Evolutionary conservation across 1,140 invertebrate species (phyloP).

Genomic region (Drosophila yakuba): DNA sequence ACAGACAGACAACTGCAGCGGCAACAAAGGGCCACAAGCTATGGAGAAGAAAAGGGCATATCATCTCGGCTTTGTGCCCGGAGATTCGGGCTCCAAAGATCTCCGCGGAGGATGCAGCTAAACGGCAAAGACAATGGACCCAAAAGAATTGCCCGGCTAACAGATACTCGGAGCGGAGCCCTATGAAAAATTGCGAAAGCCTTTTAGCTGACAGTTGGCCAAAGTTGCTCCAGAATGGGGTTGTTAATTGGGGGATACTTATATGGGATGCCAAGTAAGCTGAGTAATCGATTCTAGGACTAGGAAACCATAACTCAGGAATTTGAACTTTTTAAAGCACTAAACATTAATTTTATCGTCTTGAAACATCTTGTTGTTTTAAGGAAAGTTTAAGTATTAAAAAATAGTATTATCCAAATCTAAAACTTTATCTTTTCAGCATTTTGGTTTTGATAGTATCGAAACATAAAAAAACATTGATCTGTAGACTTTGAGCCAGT

Average conservation of each 20-base stretch:
- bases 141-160: conserved; percentile 16
- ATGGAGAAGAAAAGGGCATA: conserved; percentile 43
- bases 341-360: no score
- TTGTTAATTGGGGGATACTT: conserved; percentile 36
- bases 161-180: conserved; percentile 9
- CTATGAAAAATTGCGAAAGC: conserved; percentile 45
- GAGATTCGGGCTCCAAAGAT: conserved; percentile 37
- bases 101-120: conserved; percentile 8
- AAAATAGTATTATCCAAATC: no score
- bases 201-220: conserved; percentile 36
- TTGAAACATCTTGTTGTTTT: no score
- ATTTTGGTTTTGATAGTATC: no score
- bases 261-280: neutral
- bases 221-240: conserved; percentile 22
- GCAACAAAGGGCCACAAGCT: conserved; percentile 25
- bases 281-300: neutral
- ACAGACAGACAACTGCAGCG: conserved; percentile 31
- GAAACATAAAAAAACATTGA: no score
- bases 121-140: conserved; percentile 38
- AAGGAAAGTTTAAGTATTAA: no score
- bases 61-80: conserved; percentile 37
- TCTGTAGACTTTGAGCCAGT: no score
- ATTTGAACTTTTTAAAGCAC: no score
- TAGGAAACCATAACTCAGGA: no score
- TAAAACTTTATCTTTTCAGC: no score